Evolutionary conservation across 2,113 vertebrate genomes (phyloP), one percentile per base, ranked within the genome.

Genomic region (Otis tarda): DNA sequence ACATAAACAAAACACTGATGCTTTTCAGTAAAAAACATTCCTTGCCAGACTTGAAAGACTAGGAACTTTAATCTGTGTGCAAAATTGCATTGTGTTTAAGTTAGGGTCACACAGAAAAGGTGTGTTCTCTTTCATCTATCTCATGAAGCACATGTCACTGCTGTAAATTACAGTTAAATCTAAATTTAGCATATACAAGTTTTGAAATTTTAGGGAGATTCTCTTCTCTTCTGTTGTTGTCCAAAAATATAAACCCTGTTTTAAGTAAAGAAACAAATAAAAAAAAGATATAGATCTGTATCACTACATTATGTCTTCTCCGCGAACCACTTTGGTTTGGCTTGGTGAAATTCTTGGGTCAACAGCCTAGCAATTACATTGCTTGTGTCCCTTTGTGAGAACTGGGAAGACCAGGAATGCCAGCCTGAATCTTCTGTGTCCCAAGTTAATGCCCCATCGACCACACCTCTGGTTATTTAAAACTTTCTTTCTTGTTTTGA

Each of bases 91-190:
- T 7, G 24, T 41, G 33, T 89, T 47, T 65, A 33, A 41, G 30
- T 77, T 35, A 53, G 7, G 8, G 10, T 16, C 2, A 0, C 2
- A 1, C 15, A 71, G n/a, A 50, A 71, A 71, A 75, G 8, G 13
- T 37, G 4, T 57, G 8, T 39, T 91, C 49, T 74, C 2, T 71
- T 79, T 79, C 14, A 67, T 35, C 17, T 60, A 4, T 60, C 19
- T 64, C 30, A 9, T 33, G 45, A 47, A 65, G 30, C 10, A 70
- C 30, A 27, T 55, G 20, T 10, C 16, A 50, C 57, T 95, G 74
- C 49, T 85, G 41, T 5, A 80, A 64, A 85, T 69, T 61, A 39
- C 24, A 69, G 39, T 4, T 78, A 28, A 61, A 67, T 70, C 25
- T 69, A 70, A 89, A 83, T 67, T 70, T 78, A 80, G 86, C 41